Evolutionary conservation across 2,888 invertebrate genomes (phyloP), one percentile per base, ranked within the genome.

Genomic region (Pollenia griseotomentosa): DNA sequence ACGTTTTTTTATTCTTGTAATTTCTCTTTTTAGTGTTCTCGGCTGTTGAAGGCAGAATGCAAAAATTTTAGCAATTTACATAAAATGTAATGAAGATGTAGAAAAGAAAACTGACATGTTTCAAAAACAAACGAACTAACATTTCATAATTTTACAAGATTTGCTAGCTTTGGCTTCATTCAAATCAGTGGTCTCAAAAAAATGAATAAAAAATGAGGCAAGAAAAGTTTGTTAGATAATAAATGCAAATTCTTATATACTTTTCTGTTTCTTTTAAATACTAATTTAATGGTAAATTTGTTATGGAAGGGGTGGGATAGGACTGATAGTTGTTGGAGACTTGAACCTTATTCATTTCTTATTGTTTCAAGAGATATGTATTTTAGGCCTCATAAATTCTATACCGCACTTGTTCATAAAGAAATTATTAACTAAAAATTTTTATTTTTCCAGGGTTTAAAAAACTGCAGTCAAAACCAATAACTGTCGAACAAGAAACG

Each of bases 121-220:
- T 77, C 83, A 77, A 63, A 77, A 83, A 55, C 83, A 83, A 77
- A 77, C 55, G 63, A 81, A 74, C 42, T 74, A 23, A 19, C 57
- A 42, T 73, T 77, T 73, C 55, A 63, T 51, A 75, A 75, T 66
- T 75, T 33, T 19, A 19, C 9, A 68, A 71, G 44, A 19, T 40
- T 70, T 53, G 46, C 33, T 33, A 6, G 33, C 11, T 61, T 79
- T 70, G 63, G 61, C 23, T 81, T 70, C 33, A 48, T 70, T 23
- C 53, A 19, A 66, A 66, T 73, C 65, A 79, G 19, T 84, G 53
- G 11, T 46, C 11, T 23, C 46, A 19, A 9, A 44, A 19, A 57
- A n/a, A 12, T 40, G 12, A n/a, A 63, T 14, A 42, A 16, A 23
- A 61, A n/a, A 33, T 33, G 7, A 40, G 12, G 3, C 14, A n/a